phyloP scores from a whole-genome alignment of 2,113 vertebrate species.

The Spilogale gracilis region DNA sequence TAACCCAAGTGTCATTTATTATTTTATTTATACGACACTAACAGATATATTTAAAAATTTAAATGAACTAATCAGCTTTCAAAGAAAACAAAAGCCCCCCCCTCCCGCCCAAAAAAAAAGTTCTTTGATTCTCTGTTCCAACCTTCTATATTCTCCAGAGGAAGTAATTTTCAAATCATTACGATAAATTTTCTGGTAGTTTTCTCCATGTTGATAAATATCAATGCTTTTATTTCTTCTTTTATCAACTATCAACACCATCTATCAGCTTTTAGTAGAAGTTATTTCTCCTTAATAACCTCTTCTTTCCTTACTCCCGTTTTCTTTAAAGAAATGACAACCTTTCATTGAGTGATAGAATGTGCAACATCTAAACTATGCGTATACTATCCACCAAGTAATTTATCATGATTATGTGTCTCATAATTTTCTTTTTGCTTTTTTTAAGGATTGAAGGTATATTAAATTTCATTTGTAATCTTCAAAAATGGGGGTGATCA shows the following conservation, averaged over 20 bases:
- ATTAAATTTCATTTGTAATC: not conserved
- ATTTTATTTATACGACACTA: not conserved
- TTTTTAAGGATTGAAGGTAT: not conserved
- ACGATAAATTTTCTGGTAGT: not conserved
- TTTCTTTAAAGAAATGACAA: conserved; percentile 41
- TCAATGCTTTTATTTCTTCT: not conserved
- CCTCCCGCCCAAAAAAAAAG: not conserved
- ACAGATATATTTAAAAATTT: not conserved
- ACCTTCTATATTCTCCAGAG: not conserved
- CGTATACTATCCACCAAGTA: not conserved
- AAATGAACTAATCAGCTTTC: not conserved
- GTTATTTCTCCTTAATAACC: not conserved
- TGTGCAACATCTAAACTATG: not conserved
- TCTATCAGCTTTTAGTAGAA: not conserved
- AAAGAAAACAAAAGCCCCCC: not conserved
- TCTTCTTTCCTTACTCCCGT: not conserved
- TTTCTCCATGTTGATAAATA: not conserved
- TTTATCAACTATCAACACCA: not conserved
- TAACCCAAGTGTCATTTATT: not conserved
- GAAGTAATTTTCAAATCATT: not conserved
- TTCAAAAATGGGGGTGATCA: not conserved
- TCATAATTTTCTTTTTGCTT: not conserved
- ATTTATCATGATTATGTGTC: not conserved
- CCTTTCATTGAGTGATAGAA: not conserved
- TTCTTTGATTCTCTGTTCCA: not conserved